Base-by-base conservation (phyloP, 2,113 vertebrate genomes). In the Brachypodius melanocephalos region DNA sequence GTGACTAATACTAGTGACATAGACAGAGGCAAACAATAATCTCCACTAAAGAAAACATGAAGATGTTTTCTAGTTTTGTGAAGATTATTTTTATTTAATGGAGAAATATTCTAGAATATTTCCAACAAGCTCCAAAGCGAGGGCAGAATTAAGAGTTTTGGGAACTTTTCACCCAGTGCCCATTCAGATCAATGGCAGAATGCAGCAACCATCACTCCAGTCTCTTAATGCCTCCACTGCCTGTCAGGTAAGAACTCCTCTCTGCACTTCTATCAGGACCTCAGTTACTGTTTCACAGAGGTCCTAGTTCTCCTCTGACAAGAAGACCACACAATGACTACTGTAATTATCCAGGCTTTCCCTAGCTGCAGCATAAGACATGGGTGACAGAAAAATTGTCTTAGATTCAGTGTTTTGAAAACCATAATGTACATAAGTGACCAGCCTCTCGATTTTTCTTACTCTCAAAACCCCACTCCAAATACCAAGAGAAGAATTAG, bases 171-270 rank as follows among this genome's bases (percentile, higher is more conserved):
- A 48, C 22, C 52, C 42, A 14, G 22, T 45, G 10, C 16, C n/a
- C 5, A 1, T 52, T 52, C 2, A 89, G 21, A 85, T 6, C 1
- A 7, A n/a, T n/a, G 34, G 66, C 62, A 72, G 69, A 78, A 82
- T 0, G 5, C 46, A 59, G 14, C 34, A 88, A 42, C 36, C 46
- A 36, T 28, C 61, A 75, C 5, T 8, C 6, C 0, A 0, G 15
- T 29, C 29, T 79, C 51, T 18, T n/a, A 59, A 54, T 7, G 17
- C 17, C 48, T 59, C 74, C 9, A 14, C 14, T 6, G 0, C 21
- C n/a, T 72, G n/a, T 1, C 1, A 82, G 32, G 51, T 28, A 72
- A 54, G 12, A 76, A 42, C 13, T 17, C 0, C 36, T 48, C 32
- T 62, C 61, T 31, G 16, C 10, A 26, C 43, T 52, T 66, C 24